Percentiles rank a stretch among this genome's conserved stretches.
Conservation (phyloP, 1,140 invertebrate species). For the Leptopilina boulardi region DNA sequence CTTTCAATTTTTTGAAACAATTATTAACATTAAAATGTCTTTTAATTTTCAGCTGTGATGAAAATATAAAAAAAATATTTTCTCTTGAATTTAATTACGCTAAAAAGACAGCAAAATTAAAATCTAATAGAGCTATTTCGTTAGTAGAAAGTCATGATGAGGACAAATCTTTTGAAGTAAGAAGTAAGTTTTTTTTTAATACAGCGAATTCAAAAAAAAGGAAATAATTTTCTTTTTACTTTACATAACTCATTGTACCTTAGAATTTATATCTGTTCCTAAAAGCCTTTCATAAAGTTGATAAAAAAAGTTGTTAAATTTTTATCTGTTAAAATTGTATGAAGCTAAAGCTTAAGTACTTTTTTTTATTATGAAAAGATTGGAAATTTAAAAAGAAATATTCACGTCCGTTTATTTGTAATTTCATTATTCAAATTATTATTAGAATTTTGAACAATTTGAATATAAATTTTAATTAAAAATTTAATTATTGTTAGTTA, state of each 20-base stretch:
- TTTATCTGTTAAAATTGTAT: too few relatives aligned
- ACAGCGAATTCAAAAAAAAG: constrained; percentile 16
- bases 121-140: constrained; percentile 71
- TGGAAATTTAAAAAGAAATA: too few relatives aligned
- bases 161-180: constrained; percentile 79
- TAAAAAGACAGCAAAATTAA: constrained; percentile 63
- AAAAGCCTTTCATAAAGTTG: too few relatives aligned
- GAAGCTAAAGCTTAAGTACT: too few relatives aligned
- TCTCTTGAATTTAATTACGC: constrained; percentile 76
- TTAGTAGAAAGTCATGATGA: constrained; percentile 77
- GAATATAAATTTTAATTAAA: too few relatives aligned
- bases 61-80: constrained; percentile 78
- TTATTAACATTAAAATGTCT: constrained; percentile 36
- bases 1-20: constrained; percentile 70
- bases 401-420: too few relatives aligned
- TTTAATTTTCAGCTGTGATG: constrained; percentile 75
- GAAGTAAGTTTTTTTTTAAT: constrained; percentile 72
- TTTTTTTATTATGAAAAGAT: too few relatives aligned
- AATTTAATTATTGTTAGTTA: neutral
- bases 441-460: too few relatives aligned
- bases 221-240: too few relatives aligned
- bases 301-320: too few relatives aligned
- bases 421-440: too few relatives aligned
- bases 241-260: neutral
- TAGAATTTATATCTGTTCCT: too few relatives aligned